Conservation (phyloP, 2,888 invertebrate genomes). For the Drosophila kokeensis region DNA sequence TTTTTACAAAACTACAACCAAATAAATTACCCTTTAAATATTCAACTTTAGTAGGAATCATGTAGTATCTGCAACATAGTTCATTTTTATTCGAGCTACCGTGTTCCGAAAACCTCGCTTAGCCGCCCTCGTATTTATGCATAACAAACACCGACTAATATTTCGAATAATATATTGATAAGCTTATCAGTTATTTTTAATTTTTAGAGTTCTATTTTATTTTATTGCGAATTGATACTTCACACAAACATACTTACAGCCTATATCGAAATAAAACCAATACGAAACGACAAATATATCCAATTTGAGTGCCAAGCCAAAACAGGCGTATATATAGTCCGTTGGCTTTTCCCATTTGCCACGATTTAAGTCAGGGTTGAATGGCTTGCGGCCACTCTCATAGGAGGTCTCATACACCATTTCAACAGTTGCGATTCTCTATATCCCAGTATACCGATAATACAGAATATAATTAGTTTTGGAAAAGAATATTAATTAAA, state of each 20-base stretch:
- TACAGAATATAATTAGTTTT: not conserved
- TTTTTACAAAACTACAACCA: not conserved
- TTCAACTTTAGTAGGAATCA: not conserved
- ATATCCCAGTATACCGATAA: not conserved
- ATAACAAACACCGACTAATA: not conserved
- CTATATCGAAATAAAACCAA: conserved; percentile 67
- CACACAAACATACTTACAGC: conserved; percentile 69
- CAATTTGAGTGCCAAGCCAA: conserved; percentile 92
- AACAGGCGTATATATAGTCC: conserved; percentile 91
- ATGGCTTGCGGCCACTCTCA: conserved; percentile 80
- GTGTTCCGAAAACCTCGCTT: not conserved
- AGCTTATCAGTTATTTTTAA: conserved; percentile 23
- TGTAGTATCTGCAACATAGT: not conserved
- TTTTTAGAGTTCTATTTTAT: not conserved
- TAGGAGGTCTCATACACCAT: conserved; percentile 82
- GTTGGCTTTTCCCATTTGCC: conserved; percentile 91
- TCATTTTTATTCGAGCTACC: not conserved
- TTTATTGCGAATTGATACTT: not conserved
- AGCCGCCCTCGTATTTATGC: not conserved
- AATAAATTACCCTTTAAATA: conserved; percentile 1
- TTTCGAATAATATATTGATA: conserved; percentile 2
- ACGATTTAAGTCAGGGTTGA: conserved; percentile 82
- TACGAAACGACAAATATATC: conserved; percentile 90
- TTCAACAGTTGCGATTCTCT: conserved; percentile 6
- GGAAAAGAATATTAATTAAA: conserved; percentile 2